Base-by-base conservation (phyloP, 2,888 invertebrate species). In the Caenorhabditis doughertyi region DNA sequence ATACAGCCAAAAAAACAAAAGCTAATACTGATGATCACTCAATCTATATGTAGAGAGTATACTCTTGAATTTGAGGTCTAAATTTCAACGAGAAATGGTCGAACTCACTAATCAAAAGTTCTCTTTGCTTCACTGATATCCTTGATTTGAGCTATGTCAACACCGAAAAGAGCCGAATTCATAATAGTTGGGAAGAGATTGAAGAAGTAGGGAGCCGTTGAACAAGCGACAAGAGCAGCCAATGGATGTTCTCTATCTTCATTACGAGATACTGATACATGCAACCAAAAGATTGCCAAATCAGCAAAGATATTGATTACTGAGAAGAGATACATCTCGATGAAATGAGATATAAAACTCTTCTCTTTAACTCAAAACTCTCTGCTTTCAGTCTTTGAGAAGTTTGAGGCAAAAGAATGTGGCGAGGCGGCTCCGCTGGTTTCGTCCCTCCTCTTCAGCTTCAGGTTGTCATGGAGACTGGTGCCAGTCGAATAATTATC, bases 241-340 rank as follows among this genome's bases (percentile, higher is more conserved):
- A 77, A 27, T 11, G 81, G 81, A 47, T 82, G 72, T 1, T 23
- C 27, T 8, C 39, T 5, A 60, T 72, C 77, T 3, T 72, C 73
- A 18, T 27, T 42, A 11, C 49, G 70, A 27, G 65, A n/a, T 5
- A 47, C 39, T 29, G 70, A 55, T 32, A 51, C 3, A 53, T 77
- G 44, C 32, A 81, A 67, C 71, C 67, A 77, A 32, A 82, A 42
- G 27, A 82, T 76, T n/a, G 55, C 71, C 29, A 82, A 32, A 77
- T 82, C 81, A 55, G 70, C 70, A 8, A 82, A 29, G 2, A 55
- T 68, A 39, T 64, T 79, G 62, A 74, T 44, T 7, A 74, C 9
- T 35, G 70, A 62, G 60, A 74, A 74, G 62, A 83, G 44, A 58
- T 67, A 60, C 83, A 83, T 79, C 67, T 67, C 44, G 65, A 53